These are phyloP conservation scores for Cyrtonyx montezumae DNA, from an alignment of 2,113 vertebrate species.

Conservation along the genomic window DNA sequence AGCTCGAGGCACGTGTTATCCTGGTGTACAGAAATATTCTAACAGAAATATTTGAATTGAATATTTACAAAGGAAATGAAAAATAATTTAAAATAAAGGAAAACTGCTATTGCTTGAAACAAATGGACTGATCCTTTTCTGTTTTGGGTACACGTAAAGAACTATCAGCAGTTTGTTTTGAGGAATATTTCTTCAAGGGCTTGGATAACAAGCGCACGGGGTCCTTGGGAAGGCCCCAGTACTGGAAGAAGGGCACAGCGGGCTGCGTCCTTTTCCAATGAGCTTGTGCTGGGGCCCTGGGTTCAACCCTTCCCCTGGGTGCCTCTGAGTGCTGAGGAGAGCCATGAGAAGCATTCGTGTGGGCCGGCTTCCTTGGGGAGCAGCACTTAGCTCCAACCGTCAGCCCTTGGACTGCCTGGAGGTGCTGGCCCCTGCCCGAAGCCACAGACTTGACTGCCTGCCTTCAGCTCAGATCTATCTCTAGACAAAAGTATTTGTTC, in stretches of 20 bases:
- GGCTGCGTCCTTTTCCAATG: neutral
- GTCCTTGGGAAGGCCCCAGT: neutral
- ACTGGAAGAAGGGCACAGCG: neutral
- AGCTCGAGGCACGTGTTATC: conserved; percentile 20
- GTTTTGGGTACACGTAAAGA: neutral
- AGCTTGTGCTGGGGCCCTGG: rapidly evolving
- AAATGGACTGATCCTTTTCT: neutral
- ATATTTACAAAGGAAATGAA: conserved; percentile 25
- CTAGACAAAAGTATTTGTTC: neutral
- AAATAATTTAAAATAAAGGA: neutral
- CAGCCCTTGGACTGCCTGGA: neutral
- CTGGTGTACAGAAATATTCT: conserved; percentile 3
- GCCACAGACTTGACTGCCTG: rapidly evolving
- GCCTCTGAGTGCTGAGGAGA: neutral
- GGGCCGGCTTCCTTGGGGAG: rapidly evolving
- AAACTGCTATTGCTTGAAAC: neutral
- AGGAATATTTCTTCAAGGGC: neutral
- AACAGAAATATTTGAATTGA: conserved; percentile 45
- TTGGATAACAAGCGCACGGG: neutral
- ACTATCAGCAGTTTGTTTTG: neutral
- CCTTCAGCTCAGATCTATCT: neutral
- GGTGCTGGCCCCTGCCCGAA: rapidly evolving
- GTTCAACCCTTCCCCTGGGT: rapidly evolving
- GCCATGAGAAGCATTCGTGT: neutral
- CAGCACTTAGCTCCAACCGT: neutral